Evolutionary conservation across 2,888 invertebrate genomes (phyloP), one percentile per base, ranked within the genome.

Genomic region (Cephus pygmeus): DNA sequence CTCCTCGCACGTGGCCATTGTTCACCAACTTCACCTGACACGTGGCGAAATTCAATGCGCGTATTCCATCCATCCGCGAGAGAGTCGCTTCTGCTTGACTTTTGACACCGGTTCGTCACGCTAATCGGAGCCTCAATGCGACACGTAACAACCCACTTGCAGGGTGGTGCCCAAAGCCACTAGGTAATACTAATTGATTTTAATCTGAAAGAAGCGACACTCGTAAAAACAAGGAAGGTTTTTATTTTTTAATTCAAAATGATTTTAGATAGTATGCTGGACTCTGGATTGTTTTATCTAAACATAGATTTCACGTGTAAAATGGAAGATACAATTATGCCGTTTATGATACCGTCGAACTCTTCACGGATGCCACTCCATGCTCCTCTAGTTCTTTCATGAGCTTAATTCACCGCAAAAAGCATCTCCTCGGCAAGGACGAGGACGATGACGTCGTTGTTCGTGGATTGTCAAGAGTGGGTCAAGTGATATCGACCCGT

Each of bases 21-120:
- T 86, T 83, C 82, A 77, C 40, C 77, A 78, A 79, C 88, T 90
- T 87, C 87, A 90, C 89, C 88, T 90, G 90, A 81, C 90, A 90
- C 90, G 90, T 90, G 90, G 83, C 89, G 83, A 33, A 87, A 87
- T 89, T 87, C 84, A 86, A 85, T 87, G 71, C 71, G 33, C 71
- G 31, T 31, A 34, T 34, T 33, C 4, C 12, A 71, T 15, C 71
- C 71, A 34, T 23, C 31, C 71, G 71, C 71, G 31, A 74, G 34
- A 75, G 71, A 71, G 31, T 31, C 12, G 71, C 31, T 71, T 79
- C 71, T 85, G 81, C 86, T 90, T 89, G 90, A 89, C 90, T 90
- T 79, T 83, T 84, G 84, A 86, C 83, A 83, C 77, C 81, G 80
- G 78, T 75, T 71, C 34, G 71, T 71, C 71, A 71, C 71, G 31